Conservation (phyloP, 2,113 vertebrate species). For the Syrrhaptes paradoxus region DNA sequence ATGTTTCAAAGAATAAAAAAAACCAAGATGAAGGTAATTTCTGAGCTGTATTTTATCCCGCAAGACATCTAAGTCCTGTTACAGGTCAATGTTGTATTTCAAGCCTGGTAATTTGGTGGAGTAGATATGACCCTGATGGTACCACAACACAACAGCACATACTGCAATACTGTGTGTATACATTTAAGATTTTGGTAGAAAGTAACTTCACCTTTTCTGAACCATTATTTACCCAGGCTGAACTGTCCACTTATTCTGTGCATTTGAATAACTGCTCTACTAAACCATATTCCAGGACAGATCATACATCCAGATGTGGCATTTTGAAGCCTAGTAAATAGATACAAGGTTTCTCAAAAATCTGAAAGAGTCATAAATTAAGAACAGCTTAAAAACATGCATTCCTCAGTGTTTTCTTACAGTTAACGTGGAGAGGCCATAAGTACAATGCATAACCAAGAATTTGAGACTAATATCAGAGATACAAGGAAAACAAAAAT, state of each 20-base stretch:
- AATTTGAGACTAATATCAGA: background rate
- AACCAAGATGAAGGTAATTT: background rate
- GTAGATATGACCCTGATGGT: background rate
- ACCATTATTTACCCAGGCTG: background rate
- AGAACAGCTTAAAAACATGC: background rate
- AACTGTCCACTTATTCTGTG: background rate
- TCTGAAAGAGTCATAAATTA: background rate
- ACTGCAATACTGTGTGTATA: background rate
- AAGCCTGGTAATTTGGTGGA: background rate
- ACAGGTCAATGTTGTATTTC: background rate
- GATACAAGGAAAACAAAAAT: background rate
- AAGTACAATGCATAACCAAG: background rate
- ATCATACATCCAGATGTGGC: background rate
- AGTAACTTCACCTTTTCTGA: background rate
- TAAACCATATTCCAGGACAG: background rate
- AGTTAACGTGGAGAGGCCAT: background rate
- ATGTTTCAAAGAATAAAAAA: background rate
- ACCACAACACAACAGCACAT: background rate
- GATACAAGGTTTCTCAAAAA: background rate
- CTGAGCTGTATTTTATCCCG: background rate
- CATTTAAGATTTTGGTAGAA: background rate
- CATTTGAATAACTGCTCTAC: background rate
- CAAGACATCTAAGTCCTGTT: background rate
- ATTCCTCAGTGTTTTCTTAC: background rate
- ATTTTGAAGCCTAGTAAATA: background rate